A percentile compares a stretch with the other conserved stretches of the same genome.
phyloP scores from a whole-genome alignment of 1,140 invertebrate genomes.

The Linepithema humile region DNA sequence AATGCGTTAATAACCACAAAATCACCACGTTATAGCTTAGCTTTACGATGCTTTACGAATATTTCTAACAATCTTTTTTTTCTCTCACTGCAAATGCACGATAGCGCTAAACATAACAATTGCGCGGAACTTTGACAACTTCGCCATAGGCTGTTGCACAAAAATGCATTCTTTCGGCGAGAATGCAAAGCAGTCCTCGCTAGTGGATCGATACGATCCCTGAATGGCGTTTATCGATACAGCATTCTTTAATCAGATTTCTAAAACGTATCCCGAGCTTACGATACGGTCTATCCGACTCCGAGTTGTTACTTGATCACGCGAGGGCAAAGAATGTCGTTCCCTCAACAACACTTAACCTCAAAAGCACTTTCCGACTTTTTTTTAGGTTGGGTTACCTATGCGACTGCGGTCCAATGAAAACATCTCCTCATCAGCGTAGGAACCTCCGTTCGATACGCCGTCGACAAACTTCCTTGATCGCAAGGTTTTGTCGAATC shows the following conservation, averaged over 20 bases:
- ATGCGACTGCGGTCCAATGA: not conserved
- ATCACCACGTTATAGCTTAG: not conserved
- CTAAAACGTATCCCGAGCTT: not conserved
- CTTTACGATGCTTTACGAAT: not conserved
- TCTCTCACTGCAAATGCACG: not conserved
- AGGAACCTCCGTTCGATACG: not conserved
- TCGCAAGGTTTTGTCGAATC: not conserved
- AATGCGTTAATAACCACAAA: not conserved
- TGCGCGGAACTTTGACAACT: not conserved
- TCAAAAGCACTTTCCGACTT: constrained; percentile 50
- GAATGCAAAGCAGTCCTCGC: not conserved
- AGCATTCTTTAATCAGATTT: not conserved
- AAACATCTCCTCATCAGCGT: not conserved
- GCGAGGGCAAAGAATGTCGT: constrained; percentile 24
- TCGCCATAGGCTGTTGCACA: not conserved
- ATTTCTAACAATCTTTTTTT: not conserved
- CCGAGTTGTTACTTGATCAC: not conserved
- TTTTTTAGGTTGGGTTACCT: constrained; percentile 40
- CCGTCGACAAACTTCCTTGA: not conserved
- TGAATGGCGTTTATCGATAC: not conserved
- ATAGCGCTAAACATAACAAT: not conserved
- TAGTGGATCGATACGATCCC: constrained; percentile 32
- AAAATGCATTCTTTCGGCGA: not conserved
- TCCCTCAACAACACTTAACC: constrained; percentile 69
- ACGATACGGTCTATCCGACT: not conserved